Base-by-base conservation (phyloP, 2,797 vertebrate species). In the Chrysocyon brachyurus region DNA sequence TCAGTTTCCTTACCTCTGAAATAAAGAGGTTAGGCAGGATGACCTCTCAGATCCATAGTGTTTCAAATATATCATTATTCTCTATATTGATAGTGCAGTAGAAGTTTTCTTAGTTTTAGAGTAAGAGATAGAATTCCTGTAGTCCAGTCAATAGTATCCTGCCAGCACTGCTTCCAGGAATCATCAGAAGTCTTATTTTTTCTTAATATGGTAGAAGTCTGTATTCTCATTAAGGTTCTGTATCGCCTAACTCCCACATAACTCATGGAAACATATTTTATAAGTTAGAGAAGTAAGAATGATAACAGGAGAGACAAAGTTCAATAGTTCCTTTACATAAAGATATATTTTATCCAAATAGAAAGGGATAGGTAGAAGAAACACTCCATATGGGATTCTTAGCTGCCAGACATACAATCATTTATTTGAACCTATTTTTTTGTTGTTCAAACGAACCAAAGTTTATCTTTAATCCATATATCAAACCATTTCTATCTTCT, bases 1-100 rank as follows among this genome's bases (percentile, higher is more conserved):
- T 90, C 17, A 61, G 33, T 79, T 91, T 59, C 26, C 40, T 92
- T 52, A 84, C 91, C 77, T 95, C 24, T 81, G 61, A 95, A 91
- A 91, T 87, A 15, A 46, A 85, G 31, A 28, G n/a, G 15, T 81
- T 49, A 63, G 26, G 86, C 9, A n/a, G 14, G 63, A 46, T 46
- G 14, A 56, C 79, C 26, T 36, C 57, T 68, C 49, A 96, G 75
- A 87, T 3, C 1, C 24, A 73, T 61, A 21, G 9, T 56, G 46
- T 10, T 4, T 79, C 57, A 91, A 85, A 78, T 83, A 81, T 31
- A 33, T 89, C 36, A 91, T 49, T 57, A 31, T 9, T 91, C 10
- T 79, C 19, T 90, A 52, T 59, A 46, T 70, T n/a, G 7, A 5
- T 72, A 12, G 14, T 33, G 12, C 84, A 94, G 4, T 7, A 81